These are phyloP conservation scores for Ochropacha duplaris DNA, from an alignment of 2,888 invertebrate species.

Conservation along the genomic window DNA sequence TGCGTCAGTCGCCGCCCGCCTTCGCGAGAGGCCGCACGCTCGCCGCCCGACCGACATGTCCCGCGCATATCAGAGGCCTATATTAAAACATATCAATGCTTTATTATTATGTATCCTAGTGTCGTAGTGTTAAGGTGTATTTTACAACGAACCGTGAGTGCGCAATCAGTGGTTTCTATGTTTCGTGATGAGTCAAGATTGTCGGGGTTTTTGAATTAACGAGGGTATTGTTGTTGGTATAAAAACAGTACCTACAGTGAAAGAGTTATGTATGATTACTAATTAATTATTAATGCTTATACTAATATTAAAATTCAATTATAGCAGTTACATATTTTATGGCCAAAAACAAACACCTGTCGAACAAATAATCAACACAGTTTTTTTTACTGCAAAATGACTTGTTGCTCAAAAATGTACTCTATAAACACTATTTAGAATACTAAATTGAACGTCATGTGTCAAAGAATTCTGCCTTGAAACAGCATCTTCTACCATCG, in stretches of 20 bases:
- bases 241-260: not conserved
- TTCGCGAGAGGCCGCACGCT: slow-evolving; percentile 55
- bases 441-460: not conserved
- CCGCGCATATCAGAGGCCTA: slow-evolving; percentile 51
- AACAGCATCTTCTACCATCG: no score
- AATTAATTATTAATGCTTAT: not conserved
- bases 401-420: not conserved
- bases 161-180: slow-evolving; percentile 11
- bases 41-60: slow-evolving; percentile 34
- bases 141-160: slow-evolving; percentile 26
- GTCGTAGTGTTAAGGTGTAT: slow-evolving; percentile 37
- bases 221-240: not conserved
- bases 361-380: not conserved
- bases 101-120: slow-evolving; percentile 31
- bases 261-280: not conserved
- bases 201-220: not conserved
- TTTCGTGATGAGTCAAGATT: not conserved
- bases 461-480: not conserved
- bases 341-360: not conserved
- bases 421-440: no score
- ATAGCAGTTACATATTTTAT: not conserved
- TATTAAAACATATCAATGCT: slow-evolving; percentile 69
- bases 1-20: slow-evolving; percentile 71
- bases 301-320: no score
- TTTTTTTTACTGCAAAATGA: not conserved